Base-by-base conservation (phyloP, 1,140 invertebrate genomes). In the Muscidifurax raptorellus region DNA sequence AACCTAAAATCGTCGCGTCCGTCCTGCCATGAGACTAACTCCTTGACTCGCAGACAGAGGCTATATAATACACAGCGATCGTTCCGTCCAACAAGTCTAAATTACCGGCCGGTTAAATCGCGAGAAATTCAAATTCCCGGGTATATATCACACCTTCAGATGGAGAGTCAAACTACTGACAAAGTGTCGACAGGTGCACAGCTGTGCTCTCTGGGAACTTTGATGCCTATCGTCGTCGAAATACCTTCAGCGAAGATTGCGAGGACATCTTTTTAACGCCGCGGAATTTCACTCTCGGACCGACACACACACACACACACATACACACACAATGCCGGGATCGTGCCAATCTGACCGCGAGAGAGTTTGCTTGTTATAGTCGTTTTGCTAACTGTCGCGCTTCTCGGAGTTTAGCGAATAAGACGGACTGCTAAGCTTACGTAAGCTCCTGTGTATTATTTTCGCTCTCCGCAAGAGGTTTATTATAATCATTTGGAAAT, bases 131-230 rank as follows among this genome's bases (percentile, higher is more conserved):
- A 59, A 59, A 59, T n/a, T 7, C 52, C 0, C 52, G 52, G 15
- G 44, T 64, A 6, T 64, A 22, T 10, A 25, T 15, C n/a, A 64
- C n/a, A 64, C 59, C 66, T n/a, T 69, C 25, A 12, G 18, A 5
- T 40, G 28, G 32, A 25, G 40, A 6, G 36, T 10, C 36, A 72
- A 27, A 64, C 44, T 2, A 18, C 59, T 79, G 77, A 79, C 77
- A 40, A 40, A 79, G 77, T 67, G 77, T 79, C 59, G 77, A 66
- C 77, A 79, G 77, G 77, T 79, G 77, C 77, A 6, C 27, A 40
- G 36, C 36, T 40, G 36, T 9, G n/a, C 10, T 1, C 36, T 40
- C 7, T 9, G 7, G 7, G 36, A 59, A 59, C 52, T 59, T 47
- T 47, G 44, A 47, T 47, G 52, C 52, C 44, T 52, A 52, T 52